phyloP scores from a whole-genome alignment of 2,113 vertebrate genomes.

The Bostrychus sinensis region DNA sequence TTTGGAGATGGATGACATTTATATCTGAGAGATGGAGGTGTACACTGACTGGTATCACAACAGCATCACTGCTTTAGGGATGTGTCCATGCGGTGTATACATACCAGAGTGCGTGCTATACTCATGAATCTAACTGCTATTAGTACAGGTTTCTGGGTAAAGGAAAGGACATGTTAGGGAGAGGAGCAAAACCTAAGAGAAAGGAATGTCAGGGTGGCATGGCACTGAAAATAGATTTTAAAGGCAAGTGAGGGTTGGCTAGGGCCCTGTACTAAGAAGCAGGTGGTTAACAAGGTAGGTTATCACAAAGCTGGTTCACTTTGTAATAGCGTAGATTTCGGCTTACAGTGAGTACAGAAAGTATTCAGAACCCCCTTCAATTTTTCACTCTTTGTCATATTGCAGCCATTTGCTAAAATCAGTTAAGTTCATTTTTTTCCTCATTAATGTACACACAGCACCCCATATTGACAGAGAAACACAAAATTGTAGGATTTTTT shows the following conservation, averaged over 20 bases:
- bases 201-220: conserved; percentile 12
- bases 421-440: too few relatives aligned
- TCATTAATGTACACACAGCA: too few relatives aligned
- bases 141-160: conserved; percentile 94
- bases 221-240: conserved; percentile 1
- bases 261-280: too few relatives aligned
- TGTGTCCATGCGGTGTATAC: conserved; percentile 76
- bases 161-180: conserved; percentile 86
- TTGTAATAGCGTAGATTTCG: too few relatives aligned
- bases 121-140: conserved; percentile 98
- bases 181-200: conserved; percentile 39
- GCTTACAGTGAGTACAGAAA: too few relatives aligned
- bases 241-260: background rate
- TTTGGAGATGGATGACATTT: conserved; percentile 24
- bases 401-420: too few relatives aligned
- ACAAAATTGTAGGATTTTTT: too few relatives aligned
- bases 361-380: too few relatives aligned
- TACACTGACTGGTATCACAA: conserved; percentile 36
- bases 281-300: too few relatives aligned
- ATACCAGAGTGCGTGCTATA: conserved; percentile 93
- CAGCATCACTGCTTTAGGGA: conserved; percentile 41
- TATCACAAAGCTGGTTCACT: too few relatives aligned
- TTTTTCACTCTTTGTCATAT: too few relatives aligned
- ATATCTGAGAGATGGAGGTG: conserved; percentile 13
- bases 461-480: too few relatives aligned